These are phyloP conservation scores for Tetranychus truncatus DNA, from an alignment of 2,888 invertebrate species.

Conservation along the genomic window DNA sequence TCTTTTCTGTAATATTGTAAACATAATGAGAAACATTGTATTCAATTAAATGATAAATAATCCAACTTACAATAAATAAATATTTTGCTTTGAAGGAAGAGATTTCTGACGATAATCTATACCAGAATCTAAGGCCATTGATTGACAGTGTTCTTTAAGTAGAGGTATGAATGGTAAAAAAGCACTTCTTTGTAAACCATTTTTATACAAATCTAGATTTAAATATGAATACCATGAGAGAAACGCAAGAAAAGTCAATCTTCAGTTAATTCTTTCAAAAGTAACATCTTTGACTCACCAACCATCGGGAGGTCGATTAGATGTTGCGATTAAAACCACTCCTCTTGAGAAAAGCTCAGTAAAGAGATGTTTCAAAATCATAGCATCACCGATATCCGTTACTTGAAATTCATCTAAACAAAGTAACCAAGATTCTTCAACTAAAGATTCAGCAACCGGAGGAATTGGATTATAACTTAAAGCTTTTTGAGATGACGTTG, in stretches of 20 bases:
- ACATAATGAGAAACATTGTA: too few species aligned
- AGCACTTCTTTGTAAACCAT: slow-evolving; percentile 84
- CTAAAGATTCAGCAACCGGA: slow-evolving; percentile 71
- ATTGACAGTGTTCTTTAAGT: slow-evolving; percentile 59
- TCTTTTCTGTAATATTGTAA: slow-evolving; percentile 39
- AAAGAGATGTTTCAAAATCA: slow-evolving; percentile 88
- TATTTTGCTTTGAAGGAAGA: slow-evolving; percentile 36
- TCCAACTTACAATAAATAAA: slow-evolving; percentile 59
- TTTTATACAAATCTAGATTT: slow-evolving; percentile 65
- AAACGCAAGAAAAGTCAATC: not conserved
- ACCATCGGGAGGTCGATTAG: slow-evolving; percentile 81
- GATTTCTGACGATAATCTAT: slow-evolving; percentile 61
- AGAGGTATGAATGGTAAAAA: slow-evolving; percentile 89
- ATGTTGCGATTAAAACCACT: slow-evolving; percentile 82
- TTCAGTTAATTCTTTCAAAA: not conserved
- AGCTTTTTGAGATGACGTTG: slow-evolving; percentile 12
- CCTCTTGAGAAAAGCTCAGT: slow-evolving; percentile 78
- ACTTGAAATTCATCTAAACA: slow-evolving; percentile 98
- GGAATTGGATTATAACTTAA: slow-evolving; percentile 76
- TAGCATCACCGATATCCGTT: slow-evolving; percentile 96
- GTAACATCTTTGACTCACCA: slow-evolving; percentile 13
- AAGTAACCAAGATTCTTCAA: slow-evolving; percentile 67
- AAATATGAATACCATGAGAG: not conserved
- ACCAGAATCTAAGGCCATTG: slow-evolving; percentile 67
- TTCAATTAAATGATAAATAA: slow-evolving; percentile 4